These are phyloP conservation scores for Lepidocolaptes lacrymiger DNA, from an alignment of 2,797 vertebrate genomes.

Conservation along the genomic window DNA sequence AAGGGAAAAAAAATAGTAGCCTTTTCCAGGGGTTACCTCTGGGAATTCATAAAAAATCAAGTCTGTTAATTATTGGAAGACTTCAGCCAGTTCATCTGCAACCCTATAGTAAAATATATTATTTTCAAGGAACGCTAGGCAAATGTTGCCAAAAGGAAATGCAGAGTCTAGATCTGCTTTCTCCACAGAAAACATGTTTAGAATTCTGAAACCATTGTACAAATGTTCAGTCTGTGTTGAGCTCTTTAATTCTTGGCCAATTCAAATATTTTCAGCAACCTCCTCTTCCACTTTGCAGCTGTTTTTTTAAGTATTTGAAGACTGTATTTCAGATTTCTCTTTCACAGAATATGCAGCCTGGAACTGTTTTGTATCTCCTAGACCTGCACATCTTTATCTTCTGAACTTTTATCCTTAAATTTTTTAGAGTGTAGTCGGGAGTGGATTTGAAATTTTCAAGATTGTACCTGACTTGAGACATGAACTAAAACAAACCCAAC, in stretches of 20 bases:
- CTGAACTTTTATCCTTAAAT: background rate
- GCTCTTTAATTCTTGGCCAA: background rate
- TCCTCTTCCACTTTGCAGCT: background rate
- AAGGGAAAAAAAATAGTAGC: background rate
- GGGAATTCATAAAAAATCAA: background rate
- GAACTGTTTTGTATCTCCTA: background rate
- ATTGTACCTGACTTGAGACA: background rate
- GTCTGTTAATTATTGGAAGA: background rate
- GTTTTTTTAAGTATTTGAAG: background rate
- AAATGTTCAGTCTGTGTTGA: background rate
- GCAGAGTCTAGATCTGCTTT: background rate
- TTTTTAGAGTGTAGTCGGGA: background rate
- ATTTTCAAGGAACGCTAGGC: background rate
- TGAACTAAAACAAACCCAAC: background rate
- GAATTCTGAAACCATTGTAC: background rate
- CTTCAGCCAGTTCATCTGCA: background rate
- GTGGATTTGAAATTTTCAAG: background rate
- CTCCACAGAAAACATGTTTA: background rate
- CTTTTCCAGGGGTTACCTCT: background rate
- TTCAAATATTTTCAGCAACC: background rate
- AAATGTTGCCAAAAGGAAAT: background rate
- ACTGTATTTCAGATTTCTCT: background rate
- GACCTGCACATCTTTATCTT: background rate
- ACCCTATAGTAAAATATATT: background rate
- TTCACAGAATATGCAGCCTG: background rate